Base-by-base conservation (phyloP, 2,797 vertebrate species). In the Thaleichthys pacificus region DNA sequence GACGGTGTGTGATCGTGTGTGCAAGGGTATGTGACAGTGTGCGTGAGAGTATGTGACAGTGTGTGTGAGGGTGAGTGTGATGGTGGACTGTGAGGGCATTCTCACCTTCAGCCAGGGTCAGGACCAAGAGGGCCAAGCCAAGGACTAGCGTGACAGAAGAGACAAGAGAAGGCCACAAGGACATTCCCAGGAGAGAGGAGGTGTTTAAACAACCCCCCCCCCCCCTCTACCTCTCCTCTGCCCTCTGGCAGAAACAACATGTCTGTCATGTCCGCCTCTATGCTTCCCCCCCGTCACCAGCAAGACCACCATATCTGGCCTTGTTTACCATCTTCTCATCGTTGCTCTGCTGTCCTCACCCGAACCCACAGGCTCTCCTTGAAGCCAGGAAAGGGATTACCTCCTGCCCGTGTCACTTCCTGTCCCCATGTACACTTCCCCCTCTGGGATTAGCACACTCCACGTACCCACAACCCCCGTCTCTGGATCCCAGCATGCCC, bases 401-500 rank as follows among this genome's bases (percentile, higher is more conserved):
- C 42, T 47, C 32, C 32, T 8, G 32, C 32, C 8, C 8, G 32
- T 47, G 42, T 11, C 42, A 47, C 42, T 47, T 47, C 42, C 42
- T 47, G 42, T 47, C 42, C 42, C 42, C 11, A 14, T 8, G 42
- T 0, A 47, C 42, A 47, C 42, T 47, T 47, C 42, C 42, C 42
- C 42, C 42, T 47, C 42, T 47, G 12, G 42, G 42, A 47, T 47
- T 47, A 47, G 42, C 42, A 8, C 42, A 8, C 42, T 47, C 42
- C 42, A 47, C 12, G 42, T 47, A 14, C 42, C 42, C 42, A 47
- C 17, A n/a, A 28, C 70, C 49, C 65, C 65, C 66, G 62, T 72
- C 58, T 76, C 68, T 21, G 63, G 3, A 56, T 79, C 70, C 71
- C 78, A 77, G 77, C 71, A 76, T 73, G 77, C 68, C 58, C 71